Percentiles rank a stretch among this genome's conserved stretches.
phyloP scores from a whole-genome alignment of 92 coral and sea anemone genomes.

The Epizoanthus ramosus region DNA sequence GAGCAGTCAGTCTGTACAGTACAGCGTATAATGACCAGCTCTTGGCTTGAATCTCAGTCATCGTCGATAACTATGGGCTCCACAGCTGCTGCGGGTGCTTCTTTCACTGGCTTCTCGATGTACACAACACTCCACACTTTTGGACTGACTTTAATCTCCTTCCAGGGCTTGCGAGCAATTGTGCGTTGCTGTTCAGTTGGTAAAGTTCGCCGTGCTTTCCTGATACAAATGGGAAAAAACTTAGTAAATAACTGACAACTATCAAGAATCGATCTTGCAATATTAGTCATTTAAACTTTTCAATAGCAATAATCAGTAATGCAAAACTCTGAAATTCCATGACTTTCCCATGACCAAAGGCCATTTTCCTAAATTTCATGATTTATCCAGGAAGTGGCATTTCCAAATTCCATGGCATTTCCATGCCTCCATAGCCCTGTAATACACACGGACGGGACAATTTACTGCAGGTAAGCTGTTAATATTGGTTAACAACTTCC shows the following conservation, averaged over 20 bases:
- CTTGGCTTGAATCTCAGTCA: constrained; percentile 46
- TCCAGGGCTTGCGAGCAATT: constrained; percentile 94
- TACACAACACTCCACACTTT: constrained; percentile 78
- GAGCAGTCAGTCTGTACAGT: not conserved
- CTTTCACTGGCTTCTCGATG: constrained; percentile 50
- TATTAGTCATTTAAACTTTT: too few species aligned
- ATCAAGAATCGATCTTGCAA: not conserved
- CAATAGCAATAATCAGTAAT: too few species aligned
- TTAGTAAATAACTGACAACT: not conserved
- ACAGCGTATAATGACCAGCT: not conserved
- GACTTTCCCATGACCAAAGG: too few species aligned
- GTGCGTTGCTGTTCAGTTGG: constrained; percentile 63
- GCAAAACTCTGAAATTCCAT: too few species aligned
- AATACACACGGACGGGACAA: too few species aligned
- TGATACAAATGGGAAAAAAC: constrained; percentile 18
- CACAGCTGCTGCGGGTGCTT: constrained; percentile 38
- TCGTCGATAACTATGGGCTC: constrained; percentile 90
- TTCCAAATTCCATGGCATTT: too few species aligned
- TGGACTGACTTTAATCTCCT: constrained; percentile 83
- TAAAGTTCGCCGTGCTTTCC: constrained; percentile 88
- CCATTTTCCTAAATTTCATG: too few species aligned
- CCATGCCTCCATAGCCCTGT: too few species aligned
- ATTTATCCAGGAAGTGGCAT: too few species aligned
- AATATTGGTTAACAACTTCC: too few species aligned
- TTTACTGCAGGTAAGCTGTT: too few species aligned